Conservation (phyloP, 2,888 invertebrate genomes). For the Molorchus minor region DNA sequence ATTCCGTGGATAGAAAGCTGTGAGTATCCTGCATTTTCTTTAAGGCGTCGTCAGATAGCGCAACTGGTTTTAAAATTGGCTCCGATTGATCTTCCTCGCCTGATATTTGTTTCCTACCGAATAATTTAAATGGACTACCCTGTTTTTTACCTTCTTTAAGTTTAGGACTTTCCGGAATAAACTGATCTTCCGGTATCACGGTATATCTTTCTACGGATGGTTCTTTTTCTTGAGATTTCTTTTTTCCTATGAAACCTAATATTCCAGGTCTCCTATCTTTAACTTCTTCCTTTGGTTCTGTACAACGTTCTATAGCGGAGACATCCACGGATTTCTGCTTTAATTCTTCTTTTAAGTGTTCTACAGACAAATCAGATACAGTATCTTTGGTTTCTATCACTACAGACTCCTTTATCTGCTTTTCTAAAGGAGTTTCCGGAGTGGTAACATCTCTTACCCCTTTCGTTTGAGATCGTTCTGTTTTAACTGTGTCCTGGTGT, state of each 20-base stretch:
- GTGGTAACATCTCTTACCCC: conserved; percentile 3
- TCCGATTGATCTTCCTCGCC: conserved; percentile 32
- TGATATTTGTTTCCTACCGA: conserved; percentile 40
- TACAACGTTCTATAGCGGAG: too few relatives aligned
- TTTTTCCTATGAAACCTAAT: conserved; percentile 19
- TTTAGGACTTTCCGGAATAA: conserved; percentile 12
- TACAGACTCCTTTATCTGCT: too few relatives aligned
- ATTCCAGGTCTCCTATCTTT: conserved; percentile 24
- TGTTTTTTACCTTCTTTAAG: conserved; percentile 37
- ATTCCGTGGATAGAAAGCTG: conserved; percentile 48
- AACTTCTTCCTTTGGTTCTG: too few relatives aligned
- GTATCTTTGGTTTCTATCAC: too few relatives aligned
- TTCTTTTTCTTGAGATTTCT: conserved; percentile 19
- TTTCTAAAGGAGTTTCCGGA: too few relatives aligned
- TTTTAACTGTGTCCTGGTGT: too few relatives aligned
- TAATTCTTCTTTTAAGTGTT: too few relatives aligned
- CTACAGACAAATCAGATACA: too few relatives aligned
- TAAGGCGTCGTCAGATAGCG: conserved; percentile 23
- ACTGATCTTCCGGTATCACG: not conserved
- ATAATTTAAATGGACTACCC: conserved; percentile 44
- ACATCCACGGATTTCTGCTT: too few relatives aligned
- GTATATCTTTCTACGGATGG: conserved; percentile 5
- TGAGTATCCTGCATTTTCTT: conserved; percentile 45
- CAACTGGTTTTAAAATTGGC: not conserved
- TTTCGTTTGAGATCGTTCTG: conserved; percentile 3